Conservation (phyloP, 2,113 vertebrate species). For the Dicaeum eximium region DNA sequence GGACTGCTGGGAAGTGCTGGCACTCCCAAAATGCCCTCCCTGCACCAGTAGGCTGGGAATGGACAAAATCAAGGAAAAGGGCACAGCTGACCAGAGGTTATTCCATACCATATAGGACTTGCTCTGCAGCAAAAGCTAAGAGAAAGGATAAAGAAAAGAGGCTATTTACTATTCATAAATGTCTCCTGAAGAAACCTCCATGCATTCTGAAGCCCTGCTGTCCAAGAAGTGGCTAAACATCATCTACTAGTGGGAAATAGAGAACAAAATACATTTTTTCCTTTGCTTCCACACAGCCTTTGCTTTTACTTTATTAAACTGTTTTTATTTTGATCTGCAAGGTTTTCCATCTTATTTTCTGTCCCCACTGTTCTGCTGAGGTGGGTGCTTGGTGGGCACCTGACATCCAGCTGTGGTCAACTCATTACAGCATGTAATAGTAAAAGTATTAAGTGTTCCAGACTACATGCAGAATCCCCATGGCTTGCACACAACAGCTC, state of each 20-base stretch:
- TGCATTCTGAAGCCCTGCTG: fast-evolving
- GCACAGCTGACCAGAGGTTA: background rate
- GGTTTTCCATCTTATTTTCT: background rate
- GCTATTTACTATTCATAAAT: background rate
- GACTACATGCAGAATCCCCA: background rate
- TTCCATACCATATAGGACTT: background rate
- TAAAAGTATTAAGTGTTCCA: background rate
- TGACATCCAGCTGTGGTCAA: background rate
- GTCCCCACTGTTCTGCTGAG: background rate
- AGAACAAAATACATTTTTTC: background rate
- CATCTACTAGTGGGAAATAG: background rate
- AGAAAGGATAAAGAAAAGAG: background rate
- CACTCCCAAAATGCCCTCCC: background rate
- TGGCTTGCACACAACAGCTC: background rate
- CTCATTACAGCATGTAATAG: background rate
- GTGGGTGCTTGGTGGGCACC: too few relatives aligned
- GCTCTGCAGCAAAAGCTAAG: background rate
- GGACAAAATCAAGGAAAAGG: background rate
- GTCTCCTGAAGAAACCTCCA: background rate
- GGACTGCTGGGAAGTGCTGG: background rate
- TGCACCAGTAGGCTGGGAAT: too few relatives aligned
- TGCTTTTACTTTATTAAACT: background rate
- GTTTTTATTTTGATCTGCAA: background rate
- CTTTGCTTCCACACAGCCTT: background rate
- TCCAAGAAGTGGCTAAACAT: background rate